A percentile compares a stretch with the other conserved stretches of the same genome.
Conservation (phyloP, 2,113 vertebrate genomes). For the Entosphenus tridentatus region DNA sequence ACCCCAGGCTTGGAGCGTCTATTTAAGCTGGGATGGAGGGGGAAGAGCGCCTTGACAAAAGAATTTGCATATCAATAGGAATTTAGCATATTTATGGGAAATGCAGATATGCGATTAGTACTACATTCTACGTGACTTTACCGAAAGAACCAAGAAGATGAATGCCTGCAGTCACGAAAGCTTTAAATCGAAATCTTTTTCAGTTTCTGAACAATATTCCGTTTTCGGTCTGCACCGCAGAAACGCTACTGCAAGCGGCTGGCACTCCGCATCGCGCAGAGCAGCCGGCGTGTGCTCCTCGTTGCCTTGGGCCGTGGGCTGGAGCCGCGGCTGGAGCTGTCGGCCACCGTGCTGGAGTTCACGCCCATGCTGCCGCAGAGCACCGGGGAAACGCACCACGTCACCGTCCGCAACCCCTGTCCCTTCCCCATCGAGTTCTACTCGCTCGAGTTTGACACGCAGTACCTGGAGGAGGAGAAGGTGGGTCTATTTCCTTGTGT, state of each 20-base stretch:
- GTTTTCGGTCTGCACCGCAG: constrained; percentile 21
- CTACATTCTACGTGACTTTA: background rate
- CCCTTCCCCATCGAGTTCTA: constrained; percentile 63
- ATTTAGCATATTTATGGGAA: background rate
- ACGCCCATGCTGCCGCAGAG: constrained; percentile 31
- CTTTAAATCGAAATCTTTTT: background rate
- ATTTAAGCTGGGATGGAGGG: background rate
- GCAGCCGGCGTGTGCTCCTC: constrained; percentile 24
- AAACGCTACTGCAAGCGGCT: constrained; percentile 30
- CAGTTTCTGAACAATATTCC: too few species aligned
- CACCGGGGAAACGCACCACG: constrained; percentile 20
- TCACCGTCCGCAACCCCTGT: constrained; percentile 46
- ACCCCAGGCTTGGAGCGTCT: background rate
- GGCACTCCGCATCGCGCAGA: constrained; percentile 27
- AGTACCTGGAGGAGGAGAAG: constrained; percentile 50
- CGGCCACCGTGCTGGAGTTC: constrained; percentile 24
- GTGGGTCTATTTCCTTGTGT: constrained; percentile 16
- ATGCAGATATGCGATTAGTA: background rate
- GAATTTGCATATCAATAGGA: background rate
- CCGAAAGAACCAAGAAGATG: background rate
- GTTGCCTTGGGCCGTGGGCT: constrained; percentile 29
- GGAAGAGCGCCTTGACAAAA: background rate
- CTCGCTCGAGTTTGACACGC: constrained; percentile 49
- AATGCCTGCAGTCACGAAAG: background rate
- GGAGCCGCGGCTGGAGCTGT: constrained; percentile 41